Evolutionary conservation across 2,888 invertebrate genomes (phyloP).

Genomic region (Priocnemis perturbator): DNA sequence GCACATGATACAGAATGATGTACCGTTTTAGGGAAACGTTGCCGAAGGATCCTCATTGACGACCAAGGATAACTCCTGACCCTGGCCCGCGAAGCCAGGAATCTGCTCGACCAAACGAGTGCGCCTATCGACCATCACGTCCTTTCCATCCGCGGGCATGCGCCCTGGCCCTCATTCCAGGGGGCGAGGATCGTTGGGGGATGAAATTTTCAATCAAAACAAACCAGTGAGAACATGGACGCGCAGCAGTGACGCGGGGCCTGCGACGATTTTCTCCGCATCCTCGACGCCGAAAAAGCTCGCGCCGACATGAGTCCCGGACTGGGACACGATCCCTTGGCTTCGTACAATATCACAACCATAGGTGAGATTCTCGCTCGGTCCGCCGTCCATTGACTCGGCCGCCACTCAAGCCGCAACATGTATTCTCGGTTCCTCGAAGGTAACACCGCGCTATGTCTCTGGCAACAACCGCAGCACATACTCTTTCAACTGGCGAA

Average conservation of each 20-base stretch:
- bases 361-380: slow-evolving; percentile 55
- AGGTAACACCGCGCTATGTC: slow-evolving; percentile 68
- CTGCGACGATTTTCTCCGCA: slow-evolving; percentile 1
- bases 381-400: too few species aligned
- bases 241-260: slow-evolving; percentile 39
- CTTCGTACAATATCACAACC: slow-evolving; percentile 66
- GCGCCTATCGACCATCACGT: slow-evolving; percentile 44
- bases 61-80: too few species aligned
- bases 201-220: slow-evolving; percentile 51
- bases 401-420: not conserved
- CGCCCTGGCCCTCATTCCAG: slow-evolving; percentile 24
- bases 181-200: slow-evolving; percentile 26
- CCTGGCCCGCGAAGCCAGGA: not conserved
- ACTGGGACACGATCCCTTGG: slow-evolving; percentile 69
- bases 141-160: not conserved
- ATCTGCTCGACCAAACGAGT: slow-evolving; percentile 24
- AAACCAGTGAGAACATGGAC: slow-evolving; percentile 39
- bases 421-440: not conserved
- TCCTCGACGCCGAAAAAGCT: slow-evolving; percentile 4
- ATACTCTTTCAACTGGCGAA: slow-evolving; percentile 86
- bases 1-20: too few species aligned
- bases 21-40: too few species aligned
- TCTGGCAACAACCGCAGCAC: slow-evolving; percentile 86
- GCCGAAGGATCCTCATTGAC: too few species aligned
- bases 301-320: slow-evolving; percentile 64